phyloP scores from a whole-genome alignment of 2,888 invertebrate genomes.

The Agrochola macilenta region DNA sequence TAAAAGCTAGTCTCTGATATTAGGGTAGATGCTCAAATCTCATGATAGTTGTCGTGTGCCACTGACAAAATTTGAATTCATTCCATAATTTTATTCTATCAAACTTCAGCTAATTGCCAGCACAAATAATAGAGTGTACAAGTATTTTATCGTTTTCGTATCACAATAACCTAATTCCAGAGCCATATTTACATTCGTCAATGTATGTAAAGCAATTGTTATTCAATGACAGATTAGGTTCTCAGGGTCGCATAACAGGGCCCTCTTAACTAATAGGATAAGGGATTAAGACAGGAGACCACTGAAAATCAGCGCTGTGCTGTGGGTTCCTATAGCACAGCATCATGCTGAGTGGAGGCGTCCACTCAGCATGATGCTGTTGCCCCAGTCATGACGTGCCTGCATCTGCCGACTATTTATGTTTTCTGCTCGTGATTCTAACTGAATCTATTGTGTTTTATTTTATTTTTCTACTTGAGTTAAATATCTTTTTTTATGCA shows the following conservation, averaged over 20 bases:
- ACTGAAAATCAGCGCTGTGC: too few species aligned
- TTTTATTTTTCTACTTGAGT: too few species aligned
- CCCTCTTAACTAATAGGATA: not conserved
- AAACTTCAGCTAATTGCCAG: not conserved
- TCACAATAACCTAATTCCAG: not conserved
- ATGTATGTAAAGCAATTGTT: not conserved
- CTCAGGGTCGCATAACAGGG: not conserved
- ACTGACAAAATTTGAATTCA: not conserved
- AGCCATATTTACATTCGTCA: not conserved
- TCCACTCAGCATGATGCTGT: too few species aligned
- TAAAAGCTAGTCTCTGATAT: too few species aligned
- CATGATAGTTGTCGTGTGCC: not conserved
- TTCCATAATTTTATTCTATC: not conserved
- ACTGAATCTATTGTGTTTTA: too few species aligned
- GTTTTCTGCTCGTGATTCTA: too few species aligned
- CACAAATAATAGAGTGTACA: slow-evolving; percentile 1
- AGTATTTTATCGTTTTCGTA: not conserved
- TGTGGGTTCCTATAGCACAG: too few species aligned
- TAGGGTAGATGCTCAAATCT: not conserved
- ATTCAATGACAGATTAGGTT: not conserved
- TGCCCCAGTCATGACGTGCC: too few species aligned
- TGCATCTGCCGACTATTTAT: too few species aligned
- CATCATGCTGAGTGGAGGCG: too few species aligned
- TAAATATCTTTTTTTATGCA: too few species aligned
- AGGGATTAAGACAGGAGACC: not conserved